Evolutionary conservation across 2,797 vertebrate species (phyloP).

Genomic region (Enteromius viviparus): DNA sequence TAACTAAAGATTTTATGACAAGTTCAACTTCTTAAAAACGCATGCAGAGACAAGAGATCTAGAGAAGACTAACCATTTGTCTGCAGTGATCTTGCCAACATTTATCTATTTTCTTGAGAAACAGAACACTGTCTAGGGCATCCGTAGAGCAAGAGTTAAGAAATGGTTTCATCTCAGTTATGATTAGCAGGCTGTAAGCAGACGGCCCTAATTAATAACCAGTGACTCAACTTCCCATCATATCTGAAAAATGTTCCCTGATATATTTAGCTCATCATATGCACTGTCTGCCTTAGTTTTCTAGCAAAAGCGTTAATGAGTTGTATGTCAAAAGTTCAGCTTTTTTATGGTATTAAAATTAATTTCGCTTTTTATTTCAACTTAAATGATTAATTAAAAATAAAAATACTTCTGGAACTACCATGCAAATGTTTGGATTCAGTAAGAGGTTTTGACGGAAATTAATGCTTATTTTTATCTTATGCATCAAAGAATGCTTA

Average conservation of each 20-base stretch:
- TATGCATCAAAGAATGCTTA: neutral
- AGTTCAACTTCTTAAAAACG: neutral
- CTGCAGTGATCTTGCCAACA: slow-evolving; percentile 99
- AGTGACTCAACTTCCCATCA: neutral
- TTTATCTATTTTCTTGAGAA: slow-evolving; percentile 98
- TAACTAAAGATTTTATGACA: neutral
- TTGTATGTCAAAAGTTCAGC: neutral
- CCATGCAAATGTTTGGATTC: neutral
- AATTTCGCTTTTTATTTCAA: neutral
- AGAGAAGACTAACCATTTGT: slow-evolving; percentile 89
- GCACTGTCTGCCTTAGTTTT: neutral
- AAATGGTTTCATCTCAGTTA: slow-evolving; percentile 34
- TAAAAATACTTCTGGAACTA: neutral
- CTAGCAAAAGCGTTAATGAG: neutral
- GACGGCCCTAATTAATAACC: neutral
- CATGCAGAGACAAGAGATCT: neutral
- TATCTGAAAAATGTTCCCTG: neutral
- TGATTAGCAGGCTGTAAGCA: neutral
- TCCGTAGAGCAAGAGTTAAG: slow-evolving; percentile 81
- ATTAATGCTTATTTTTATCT: neutral
- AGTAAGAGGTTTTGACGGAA: neutral
- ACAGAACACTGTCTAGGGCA: slow-evolving; percentile 97
- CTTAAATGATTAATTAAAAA: neutral
- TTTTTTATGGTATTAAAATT: neutral
- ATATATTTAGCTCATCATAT: neutral